A percentile compares a stretch with the other conserved stretches of the same genome.
Evolutionary conservation across 1,140 invertebrate genomes (phyloP).

Genomic region (Drosophila murphyi): DNA sequence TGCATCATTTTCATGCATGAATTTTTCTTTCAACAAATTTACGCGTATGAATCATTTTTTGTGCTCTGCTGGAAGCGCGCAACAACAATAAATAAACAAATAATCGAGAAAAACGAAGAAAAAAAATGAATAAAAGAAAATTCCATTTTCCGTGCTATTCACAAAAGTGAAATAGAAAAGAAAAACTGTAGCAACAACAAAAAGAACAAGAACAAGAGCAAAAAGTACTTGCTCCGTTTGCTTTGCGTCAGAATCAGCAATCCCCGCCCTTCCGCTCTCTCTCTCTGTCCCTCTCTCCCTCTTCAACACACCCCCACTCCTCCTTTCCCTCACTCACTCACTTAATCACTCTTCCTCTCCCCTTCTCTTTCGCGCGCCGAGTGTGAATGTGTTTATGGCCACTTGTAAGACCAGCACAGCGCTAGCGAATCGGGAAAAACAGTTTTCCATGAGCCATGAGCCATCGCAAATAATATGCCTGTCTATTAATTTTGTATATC

Average conservation of each 20-base stretch:
- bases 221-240: slow-evolving; percentile 42
- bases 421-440: slow-evolving; percentile 23
- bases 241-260: slow-evolving; percentile 66
- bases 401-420: slow-evolving; percentile 72
- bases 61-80: slow-evolving; percentile 50
- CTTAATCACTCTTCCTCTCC: neutral
- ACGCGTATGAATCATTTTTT: slow-evolving; percentile 49
- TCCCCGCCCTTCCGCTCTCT: slow-evolving; percentile 11
- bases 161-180: slow-evolving; percentile 28
- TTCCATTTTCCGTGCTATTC: slow-evolving; percentile 26
- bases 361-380: neutral
- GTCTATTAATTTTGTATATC: slow-evolving; percentile 35
- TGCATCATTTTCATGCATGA: slow-evolving; percentile 2
- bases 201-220: neutral
- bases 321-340: too few species aligned
- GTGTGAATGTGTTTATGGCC: slow-evolving; percentile 71
- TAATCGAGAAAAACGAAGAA: slow-evolving; percentile 2
- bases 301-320: neutral
- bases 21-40: slow-evolving; percentile 29
- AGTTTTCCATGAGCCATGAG: slow-evolving; percentile 33
- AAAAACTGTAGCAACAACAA: slow-evolving; percentile 12
- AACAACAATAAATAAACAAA: slow-evolving; percentile 49
- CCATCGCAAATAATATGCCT: slow-evolving; percentile 29
- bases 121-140: slow-evolving; percentile 20
- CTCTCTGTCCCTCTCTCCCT: slow-evolving; percentile 10